Conservation (phyloP, 2,888 invertebrate species). For the Xiphydria camelus region DNA sequence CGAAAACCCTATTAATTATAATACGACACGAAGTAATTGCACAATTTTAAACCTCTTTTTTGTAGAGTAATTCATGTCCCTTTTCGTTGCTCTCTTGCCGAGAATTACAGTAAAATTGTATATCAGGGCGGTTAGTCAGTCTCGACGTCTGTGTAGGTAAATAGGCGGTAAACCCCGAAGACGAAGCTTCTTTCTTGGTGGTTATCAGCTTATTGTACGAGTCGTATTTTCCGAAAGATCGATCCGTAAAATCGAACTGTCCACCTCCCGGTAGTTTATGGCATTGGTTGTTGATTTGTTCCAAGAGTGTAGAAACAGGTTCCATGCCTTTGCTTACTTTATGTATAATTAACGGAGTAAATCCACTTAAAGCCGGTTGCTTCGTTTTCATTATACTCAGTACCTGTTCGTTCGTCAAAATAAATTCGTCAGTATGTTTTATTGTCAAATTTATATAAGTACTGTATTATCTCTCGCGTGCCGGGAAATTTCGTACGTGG, state of each 20-base stretch:
- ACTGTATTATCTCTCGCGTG: too few species aligned
- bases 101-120: slow-evolving; percentile 7
- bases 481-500: slow-evolving; percentile 2
- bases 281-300: slow-evolving; percentile 22
- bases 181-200: slow-evolving; percentile 1
- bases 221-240: too few species aligned
- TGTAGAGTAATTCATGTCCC: slow-evolving; percentile 8
- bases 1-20: too few species aligned
- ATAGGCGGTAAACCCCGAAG: neutral
- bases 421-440: too few species aligned
- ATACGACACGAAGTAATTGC: too few species aligned
- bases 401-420: too few species aligned
- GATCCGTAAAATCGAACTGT: too few species aligned
- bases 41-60: too few species aligned
- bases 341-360: slow-evolving; percentile 41
- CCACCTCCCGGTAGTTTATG: slow-evolving; percentile 2
- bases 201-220: neutral
- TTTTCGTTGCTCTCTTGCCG: slow-evolving; percentile 3
- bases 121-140: slow-evolving; percentile 6
- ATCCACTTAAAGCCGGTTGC: slow-evolving; percentile 33
- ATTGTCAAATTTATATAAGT: too few species aligned
- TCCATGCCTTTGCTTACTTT: slow-evolving; percentile 43
- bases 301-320: slow-evolving; percentile 37
- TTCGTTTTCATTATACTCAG: slow-evolving; percentile 49
- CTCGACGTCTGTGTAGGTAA: neutral